These are phyloP conservation scores for Condylura cristata DNA, from an alignment of 2,113 vertebrate species.

Conservation along the genomic window DNA sequence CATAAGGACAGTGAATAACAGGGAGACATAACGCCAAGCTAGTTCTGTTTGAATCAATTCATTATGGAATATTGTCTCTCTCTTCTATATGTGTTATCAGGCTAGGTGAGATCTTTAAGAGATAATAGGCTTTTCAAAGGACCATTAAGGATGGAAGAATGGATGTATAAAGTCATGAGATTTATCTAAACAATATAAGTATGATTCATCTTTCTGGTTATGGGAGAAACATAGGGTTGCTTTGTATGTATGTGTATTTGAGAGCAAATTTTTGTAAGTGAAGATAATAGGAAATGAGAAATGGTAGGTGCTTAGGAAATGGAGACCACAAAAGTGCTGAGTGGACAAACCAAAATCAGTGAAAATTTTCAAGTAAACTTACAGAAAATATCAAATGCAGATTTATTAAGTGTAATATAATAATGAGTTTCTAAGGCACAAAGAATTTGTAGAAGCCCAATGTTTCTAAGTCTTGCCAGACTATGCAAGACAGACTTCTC, in stretches of 20 bases:
- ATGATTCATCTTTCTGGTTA: background rate
- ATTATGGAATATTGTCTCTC: background rate
- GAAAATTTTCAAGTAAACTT: conserved; percentile 57
- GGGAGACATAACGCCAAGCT: background rate
- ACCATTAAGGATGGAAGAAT: background rate
- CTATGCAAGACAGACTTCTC: conserved; percentile 62
- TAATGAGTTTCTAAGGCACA: conserved; percentile 61
- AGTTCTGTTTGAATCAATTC: background rate
- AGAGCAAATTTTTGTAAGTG: conserved; percentile 12
- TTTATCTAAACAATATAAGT: background rate
- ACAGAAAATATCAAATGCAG: conserved; percentile 59
- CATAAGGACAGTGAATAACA: background rate
- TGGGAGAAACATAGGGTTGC: background rate
- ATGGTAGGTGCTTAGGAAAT: background rate
- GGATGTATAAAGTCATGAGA: background rate
- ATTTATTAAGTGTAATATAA: conserved; percentile 74
- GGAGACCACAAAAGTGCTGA: conserved; percentile 58
- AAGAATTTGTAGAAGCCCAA: conserved; percentile 55
- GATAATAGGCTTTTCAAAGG: background rate
- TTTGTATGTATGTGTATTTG: background rate
- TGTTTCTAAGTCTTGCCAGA: conserved; percentile 61
- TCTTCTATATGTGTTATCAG: background rate
- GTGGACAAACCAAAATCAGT: conserved; percentile 56
- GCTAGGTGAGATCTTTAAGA: background rate
- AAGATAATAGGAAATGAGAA: background rate